Evolutionary conservation across 2,113 vertebrate species (phyloP), one percentile per base, ranked within the genome.

Genomic region (Scytalopus superciliaris): DNA sequence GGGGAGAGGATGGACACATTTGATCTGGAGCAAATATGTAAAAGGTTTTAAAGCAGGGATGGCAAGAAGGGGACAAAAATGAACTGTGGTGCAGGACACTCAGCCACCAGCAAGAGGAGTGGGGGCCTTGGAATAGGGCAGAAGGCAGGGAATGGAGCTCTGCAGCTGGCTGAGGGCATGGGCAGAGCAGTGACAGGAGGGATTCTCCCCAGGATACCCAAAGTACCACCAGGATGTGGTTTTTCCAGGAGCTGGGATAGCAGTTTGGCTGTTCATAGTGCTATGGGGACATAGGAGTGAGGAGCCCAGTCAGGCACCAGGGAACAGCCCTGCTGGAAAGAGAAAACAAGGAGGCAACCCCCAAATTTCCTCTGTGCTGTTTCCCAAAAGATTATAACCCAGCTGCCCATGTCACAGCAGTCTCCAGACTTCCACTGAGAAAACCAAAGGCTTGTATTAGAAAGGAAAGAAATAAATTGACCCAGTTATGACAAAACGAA

Each of bases 401-500:
- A 42, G 83, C 90, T 92, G 76, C 64, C 69, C 7, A 0, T 33
- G 66, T 55, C 91, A 70, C 91, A 84, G 93, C 94, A 60, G 80
- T 52, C 83, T 88, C 47, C 90, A 62, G 67, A 22, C 72, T 88
- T 70, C 85, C 68, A 84, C 68, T 18, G 92, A 89, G 90, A 94
- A 94, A 94, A 95, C 55, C 56, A 55, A 84, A 39, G 80, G 64
- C 60, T 93, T 44, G 33, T 52, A 74, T 90, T 78, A 80, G 73
- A 81, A 89, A 92, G 10, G 19, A 30, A 60, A 53, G 28, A 7
- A 28, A 12, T 14, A 33, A 84, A 62, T 33, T 75, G 95, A 93
- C 96, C 96, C 93, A 93, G 91, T 97, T 96, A 81, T 40, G 89
- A 95, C 94, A 94, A 84, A 94, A 78, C 2, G 3, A 78, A 84